Percentiles rank a stretch among this genome's conserved stretches.
Evolutionary conservation across 92 coral and sea anemone species (phyloP).

Genomic region (Micromussa lordhowensis): DNA sequence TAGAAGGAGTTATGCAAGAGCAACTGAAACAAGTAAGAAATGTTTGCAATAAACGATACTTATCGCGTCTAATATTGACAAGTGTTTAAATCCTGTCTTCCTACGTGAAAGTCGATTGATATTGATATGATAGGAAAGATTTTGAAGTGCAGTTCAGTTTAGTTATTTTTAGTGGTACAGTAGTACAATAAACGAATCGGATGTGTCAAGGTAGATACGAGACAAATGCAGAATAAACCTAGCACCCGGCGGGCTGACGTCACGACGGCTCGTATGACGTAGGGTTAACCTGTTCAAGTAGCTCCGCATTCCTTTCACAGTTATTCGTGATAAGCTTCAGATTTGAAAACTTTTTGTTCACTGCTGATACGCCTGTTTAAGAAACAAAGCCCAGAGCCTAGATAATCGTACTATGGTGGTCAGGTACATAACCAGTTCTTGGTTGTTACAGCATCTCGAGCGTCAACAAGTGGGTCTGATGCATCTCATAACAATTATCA

Average conservation of each 20-base stretch:
- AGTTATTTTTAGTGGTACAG: neutral
- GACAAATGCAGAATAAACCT: too few species aligned
- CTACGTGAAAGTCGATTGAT: too few species aligned
- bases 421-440: neutral
- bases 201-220: neutral
- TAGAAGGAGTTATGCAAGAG: conserved; percentile 80
- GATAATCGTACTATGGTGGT: neutral
- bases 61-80: too few species aligned
- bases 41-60: neutral
- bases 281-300: too few species aligned
- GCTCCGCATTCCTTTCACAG: too few species aligned
- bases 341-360: neutral
- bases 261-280: too few species aligned
- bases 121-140: too few species aligned
- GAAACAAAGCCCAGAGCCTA: neutral
- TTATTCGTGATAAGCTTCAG: neutral
- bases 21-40: conserved; percentile 82
- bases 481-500: conserved; percentile 92
- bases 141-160: too few species aligned
- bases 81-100: too few species aligned
- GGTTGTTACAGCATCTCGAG: conserved; percentile 82
- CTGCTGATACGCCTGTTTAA: too few species aligned
- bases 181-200: neutral
- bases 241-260: neutral
- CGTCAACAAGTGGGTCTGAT: conserved; percentile 95